A percentile compares a stretch with the other conserved stretches of the same genome.
Evolutionary conservation across 2,113 vertebrate species (phyloP).

Genomic region (Dunckerocampus dactyliophorus): DNA sequence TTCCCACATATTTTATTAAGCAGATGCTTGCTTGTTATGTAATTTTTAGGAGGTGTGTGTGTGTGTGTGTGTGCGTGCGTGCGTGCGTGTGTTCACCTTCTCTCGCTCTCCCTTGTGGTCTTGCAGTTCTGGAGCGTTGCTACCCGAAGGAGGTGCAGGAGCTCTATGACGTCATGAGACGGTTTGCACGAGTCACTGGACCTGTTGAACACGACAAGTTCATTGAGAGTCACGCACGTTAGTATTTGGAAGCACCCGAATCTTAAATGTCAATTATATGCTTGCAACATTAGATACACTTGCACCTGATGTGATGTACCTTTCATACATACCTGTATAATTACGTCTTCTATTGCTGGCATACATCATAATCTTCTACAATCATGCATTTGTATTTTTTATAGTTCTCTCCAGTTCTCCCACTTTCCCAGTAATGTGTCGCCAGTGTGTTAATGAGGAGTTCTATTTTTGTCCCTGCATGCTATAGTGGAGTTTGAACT

Average conservation of each 20-base stretch:
- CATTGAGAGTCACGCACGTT: conserved; percentile 93
- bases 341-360: no score
- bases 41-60: not conserved
- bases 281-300: no score
- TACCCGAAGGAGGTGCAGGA: conserved; percentile 96
- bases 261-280: no score
- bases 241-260: conserved; percentile 56
- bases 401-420: not conserved
- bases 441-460: not conserved
- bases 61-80: not conserved
- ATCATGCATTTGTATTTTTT: no score
- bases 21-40: no score
- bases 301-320: no score
- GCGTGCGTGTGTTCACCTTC: conserved; percentile 22
- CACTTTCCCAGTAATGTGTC: not conserved
- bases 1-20: no score
- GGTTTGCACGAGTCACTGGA: conserved; percentile 88
- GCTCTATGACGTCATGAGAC: conserved; percentile 89
- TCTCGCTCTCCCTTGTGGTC: conserved; percentile 10
- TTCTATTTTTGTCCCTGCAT: conserved; percentile 15
- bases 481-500: conserved; percentile 94
- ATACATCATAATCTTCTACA: no score
- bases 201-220: conserved; percentile 93
- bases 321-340: no score
- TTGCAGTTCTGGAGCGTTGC: conserved; percentile 86